phyloP scores from a whole-genome alignment of 2,113 vertebrate species.

The Girardinichthys multiradiatus region DNA sequence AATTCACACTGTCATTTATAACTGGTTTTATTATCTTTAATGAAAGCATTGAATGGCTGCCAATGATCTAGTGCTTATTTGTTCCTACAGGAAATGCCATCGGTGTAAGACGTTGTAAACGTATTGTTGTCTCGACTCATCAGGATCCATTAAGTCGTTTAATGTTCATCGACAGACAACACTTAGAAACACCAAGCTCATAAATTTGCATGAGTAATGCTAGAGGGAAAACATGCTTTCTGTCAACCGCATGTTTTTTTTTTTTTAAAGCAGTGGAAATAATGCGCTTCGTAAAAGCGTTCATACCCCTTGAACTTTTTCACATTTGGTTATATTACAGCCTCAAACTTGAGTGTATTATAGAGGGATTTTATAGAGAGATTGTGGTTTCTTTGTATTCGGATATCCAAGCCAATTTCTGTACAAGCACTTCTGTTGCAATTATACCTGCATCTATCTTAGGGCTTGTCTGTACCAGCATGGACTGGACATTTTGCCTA shows the following conservation, averaged over 20 bases:
- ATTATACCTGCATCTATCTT: no score
- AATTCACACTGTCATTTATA: slow-evolving; percentile 12
- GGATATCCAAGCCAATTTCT: no score
- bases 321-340: neutral
- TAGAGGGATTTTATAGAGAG: neutral
- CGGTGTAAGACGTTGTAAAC: slow-evolving; percentile 23
- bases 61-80: slow-evolving; percentile 19
- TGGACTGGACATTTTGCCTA: no score
- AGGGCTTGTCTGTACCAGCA: no score
- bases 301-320: neutral
- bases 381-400: no score
- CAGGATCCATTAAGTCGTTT: neutral
- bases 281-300: neutral
- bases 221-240: neutral
- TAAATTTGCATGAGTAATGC: neutral
- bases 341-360: neutral
- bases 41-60: slow-evolving; percentile 26
- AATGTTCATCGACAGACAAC: neutral
- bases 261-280: neutral
- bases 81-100: slow-evolving; percentile 4
- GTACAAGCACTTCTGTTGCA: no score
- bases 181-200: neutral
- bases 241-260: neutral
- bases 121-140: neutral
- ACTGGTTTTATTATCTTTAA: slow-evolving; percentile 18